These are phyloP conservation scores for Pararge aegeria DNA, from an alignment of 1,140 invertebrate species.

Conservation along the genomic window DNA sequence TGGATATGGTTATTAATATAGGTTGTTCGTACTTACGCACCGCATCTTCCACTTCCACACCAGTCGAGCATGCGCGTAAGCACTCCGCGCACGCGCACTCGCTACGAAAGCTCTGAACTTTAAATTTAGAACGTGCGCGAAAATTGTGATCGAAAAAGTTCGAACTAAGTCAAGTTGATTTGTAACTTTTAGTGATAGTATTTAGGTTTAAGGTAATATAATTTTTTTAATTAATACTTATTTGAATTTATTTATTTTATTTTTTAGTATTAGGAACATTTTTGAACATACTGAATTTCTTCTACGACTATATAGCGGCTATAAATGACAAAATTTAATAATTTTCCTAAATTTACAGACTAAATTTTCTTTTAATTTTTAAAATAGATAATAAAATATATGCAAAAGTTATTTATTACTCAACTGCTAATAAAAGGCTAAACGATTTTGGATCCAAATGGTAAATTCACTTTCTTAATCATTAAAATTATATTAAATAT, in stretches of 20 bases:
- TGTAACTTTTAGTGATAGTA: constrained; percentile 13
- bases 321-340: no score
- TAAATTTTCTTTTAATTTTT: no score
- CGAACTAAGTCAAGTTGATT: not conserved
- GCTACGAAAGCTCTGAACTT: constrained; percentile 23
- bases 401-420: no score
- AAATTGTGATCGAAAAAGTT: constrained; percentile 17
- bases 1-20: constrained; percentile 7
- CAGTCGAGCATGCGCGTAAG: constrained; percentile 55
- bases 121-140: constrained; percentile 15
- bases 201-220: constrained; percentile 18
- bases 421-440: no score
- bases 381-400: no score
- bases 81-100: constrained; percentile 56
- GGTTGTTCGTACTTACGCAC: constrained; percentile 4
- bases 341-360: no score
- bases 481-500: no score
- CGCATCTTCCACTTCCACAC: not conserved
- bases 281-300: no score
- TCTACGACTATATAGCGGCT: no score
- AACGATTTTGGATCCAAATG: no score
- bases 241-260: not conserved
- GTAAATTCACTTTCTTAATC: no score
- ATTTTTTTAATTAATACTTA: not conserved
- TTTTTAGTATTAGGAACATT: not conserved